These are phyloP conservation scores for Poecilia gillii DNA, from an alignment of 2,797 vertebrate species.

Conservation along the genomic window DNA sequence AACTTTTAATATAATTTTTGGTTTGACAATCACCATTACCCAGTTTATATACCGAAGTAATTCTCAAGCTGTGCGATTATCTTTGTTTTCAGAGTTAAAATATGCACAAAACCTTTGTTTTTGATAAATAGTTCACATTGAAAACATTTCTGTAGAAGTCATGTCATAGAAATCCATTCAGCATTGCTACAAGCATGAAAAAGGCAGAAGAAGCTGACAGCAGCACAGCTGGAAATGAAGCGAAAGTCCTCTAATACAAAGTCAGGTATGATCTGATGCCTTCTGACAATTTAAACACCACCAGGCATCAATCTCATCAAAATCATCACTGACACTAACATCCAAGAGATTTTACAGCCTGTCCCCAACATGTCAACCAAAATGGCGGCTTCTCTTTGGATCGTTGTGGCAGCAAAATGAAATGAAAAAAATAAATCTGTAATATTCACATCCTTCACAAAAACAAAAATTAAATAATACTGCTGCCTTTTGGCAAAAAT, in stretches of 20 bases:
- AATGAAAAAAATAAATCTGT: background rate
- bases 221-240: background rate
- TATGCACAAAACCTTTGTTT: background rate
- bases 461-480: background rate
- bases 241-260: background rate
- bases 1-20: too few species aligned
- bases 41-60: background rate
- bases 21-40: too few species aligned
- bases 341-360: background rate
- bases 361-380: background rate
- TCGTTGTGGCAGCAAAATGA: background rate
- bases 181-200: background rate
- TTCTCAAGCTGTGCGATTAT: background rate
- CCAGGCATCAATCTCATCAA: background rate
- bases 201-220: background rate
- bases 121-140: background rate
- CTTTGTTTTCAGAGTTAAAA: background rate
- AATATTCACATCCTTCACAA: background rate
- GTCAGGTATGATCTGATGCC: slow-evolving; percentile 1
- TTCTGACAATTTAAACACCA: background rate
- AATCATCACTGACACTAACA: background rate
- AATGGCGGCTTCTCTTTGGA: background rate
- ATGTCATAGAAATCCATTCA: background rate
- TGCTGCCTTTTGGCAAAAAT: background rate
- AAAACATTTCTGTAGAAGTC: background rate